phyloP scores from a whole-genome alignment of 2,888 invertebrate species.

The Napeogenes inachia region DNA sequence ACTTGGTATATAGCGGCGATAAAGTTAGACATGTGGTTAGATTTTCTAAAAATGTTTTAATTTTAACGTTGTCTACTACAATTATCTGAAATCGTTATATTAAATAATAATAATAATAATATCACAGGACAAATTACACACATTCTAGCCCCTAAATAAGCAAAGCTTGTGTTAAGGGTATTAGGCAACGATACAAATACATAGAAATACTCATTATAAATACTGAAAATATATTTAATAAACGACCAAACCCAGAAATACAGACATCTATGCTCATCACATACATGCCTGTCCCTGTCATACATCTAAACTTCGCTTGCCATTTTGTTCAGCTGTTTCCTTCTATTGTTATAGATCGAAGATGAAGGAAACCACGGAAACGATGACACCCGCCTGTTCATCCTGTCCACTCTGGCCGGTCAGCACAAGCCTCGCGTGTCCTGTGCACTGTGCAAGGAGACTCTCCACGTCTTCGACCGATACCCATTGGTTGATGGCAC shows the following conservation, averaged over 20 bases:
- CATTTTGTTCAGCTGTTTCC: no score
- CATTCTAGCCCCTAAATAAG: no score
- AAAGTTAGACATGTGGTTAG: slow-evolving; percentile 68
- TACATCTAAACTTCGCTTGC: neutral
- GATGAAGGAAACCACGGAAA: slow-evolving; percentile 99
- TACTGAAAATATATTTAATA: no score
- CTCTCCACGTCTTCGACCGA: slow-evolving; percentile 95
- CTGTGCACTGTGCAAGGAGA: slow-evolving; percentile 92
- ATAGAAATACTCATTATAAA: no score
- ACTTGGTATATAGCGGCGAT: slow-evolving; percentile 75
- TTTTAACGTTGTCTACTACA: neutral
- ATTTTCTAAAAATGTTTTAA: slow-evolving; percentile 22
- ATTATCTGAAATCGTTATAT: no score
- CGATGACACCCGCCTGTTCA: slow-evolving; percentile 97
- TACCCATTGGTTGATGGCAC: slow-evolving; percentile 98
- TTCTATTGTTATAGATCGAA: slow-evolving; percentile 87
- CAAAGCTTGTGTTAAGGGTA: no score
- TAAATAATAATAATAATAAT: no score
- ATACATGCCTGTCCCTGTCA: no score
- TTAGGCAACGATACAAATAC: no score
- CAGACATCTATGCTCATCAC: no score
- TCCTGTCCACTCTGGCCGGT: slow-evolving; percentile 94
- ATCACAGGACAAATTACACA: no score
- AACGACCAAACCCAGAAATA: no score
- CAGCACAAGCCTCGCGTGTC: slow-evolving; percentile 91